A percentile compares a stretch with the other conserved stretches of the same genome.
Evolutionary conservation across 2,113 vertebrate genomes (phyloP).

Genomic region (Todiramphus saurophagus): DNA sequence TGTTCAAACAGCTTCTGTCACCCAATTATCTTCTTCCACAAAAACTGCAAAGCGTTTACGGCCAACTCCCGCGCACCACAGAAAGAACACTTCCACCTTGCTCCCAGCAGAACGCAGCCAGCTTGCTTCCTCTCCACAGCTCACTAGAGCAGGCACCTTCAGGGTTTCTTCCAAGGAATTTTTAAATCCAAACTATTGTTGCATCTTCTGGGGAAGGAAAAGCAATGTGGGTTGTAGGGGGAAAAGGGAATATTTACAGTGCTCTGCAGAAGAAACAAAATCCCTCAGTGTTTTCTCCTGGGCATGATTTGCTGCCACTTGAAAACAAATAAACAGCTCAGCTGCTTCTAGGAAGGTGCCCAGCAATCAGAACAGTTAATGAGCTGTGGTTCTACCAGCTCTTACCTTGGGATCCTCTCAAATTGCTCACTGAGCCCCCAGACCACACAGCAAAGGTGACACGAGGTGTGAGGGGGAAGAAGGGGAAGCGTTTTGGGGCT

Average conservation of each 20-base stretch:
- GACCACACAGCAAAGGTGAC: not conserved
- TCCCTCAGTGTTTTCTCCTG: not conserved
- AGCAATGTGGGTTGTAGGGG: fast-evolving
- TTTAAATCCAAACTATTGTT: not conserved
- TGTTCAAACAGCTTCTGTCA: not conserved
- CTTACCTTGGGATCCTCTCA: not conserved
- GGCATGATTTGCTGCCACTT: not conserved
- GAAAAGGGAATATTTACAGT: not conserved
- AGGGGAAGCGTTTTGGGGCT: fast-evolving
- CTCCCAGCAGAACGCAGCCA: not conserved
- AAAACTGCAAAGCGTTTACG: not conserved
- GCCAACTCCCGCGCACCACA: not conserved
- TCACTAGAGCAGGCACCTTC: not conserved
- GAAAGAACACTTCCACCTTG: not conserved
- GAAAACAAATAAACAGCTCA: no score
- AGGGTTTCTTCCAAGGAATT: not conserved
- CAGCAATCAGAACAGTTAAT: not conserved
- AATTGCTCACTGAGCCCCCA: not conserved
- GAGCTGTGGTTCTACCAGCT: not conserved
- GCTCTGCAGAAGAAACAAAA: not conserved
- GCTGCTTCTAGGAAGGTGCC: fast-evolving
- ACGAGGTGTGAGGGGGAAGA: not conserved
- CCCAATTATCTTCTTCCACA: no score
- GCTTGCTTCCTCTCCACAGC: not conserved
- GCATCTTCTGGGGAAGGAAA: not conserved